Conservation (phyloP, 2,888 invertebrate species). For the Xanthorhoe designata region DNA sequence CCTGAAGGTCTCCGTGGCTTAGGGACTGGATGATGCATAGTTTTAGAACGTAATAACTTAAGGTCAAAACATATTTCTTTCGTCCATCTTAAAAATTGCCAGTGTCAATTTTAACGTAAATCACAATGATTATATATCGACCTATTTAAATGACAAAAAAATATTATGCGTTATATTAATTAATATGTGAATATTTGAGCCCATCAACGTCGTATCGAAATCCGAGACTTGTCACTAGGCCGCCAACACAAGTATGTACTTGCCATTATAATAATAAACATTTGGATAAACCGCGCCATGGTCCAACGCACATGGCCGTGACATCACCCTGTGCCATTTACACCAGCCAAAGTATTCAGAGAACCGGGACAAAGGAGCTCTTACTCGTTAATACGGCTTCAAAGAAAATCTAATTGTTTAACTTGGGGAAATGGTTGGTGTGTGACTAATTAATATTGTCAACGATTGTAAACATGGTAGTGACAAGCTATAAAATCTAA, state of each 20-base stretch:
- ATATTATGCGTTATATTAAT: too few species aligned
- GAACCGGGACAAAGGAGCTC: conserved; percentile 51
- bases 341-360: conserved; percentile 50
- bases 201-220: neutral
- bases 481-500: neutral
- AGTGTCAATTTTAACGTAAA: too few species aligned
- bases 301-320: conserved; percentile 66
- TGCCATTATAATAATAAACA: conserved; percentile 40
- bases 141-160: too few species aligned
- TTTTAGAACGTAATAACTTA: too few species aligned
- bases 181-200: too few species aligned
- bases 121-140: too few species aligned
- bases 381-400: conserved; percentile 25
- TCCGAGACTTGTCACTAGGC: neutral
- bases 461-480: neutral
- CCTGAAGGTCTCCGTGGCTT: too few species aligned
- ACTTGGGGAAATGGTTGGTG: conserved; percentile 17
- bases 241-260: conserved; percentile 5
- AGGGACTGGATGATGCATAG: too few species aligned
- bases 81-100: too few species aligned
- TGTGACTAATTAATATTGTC: neutral
- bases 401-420: conserved; percentile 36
- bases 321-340: conserved; percentile 65
- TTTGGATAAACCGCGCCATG: conserved; percentile 57
- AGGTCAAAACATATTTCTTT: too few species aligned